phyloP scores from a whole-genome alignment of 1,140 invertebrate species.

The Mesaphorura yosii region DNA sequence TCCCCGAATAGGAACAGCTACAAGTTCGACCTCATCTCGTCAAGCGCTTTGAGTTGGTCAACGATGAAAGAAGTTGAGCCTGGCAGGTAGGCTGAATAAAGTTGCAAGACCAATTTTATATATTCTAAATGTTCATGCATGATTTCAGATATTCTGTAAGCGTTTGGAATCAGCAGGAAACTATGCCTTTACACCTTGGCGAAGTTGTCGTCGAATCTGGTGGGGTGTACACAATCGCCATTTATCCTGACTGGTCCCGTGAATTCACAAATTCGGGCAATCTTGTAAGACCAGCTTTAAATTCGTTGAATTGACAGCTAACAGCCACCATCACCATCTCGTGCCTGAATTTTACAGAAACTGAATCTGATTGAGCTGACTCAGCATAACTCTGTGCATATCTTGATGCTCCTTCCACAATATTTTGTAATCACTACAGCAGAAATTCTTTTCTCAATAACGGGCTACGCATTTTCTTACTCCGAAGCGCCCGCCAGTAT shows the following conservation, averaged over 20 bases:
- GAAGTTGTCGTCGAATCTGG: background rate
- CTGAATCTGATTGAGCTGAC: too few species aligned
- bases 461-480: conserved; percentile 43
- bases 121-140: background rate
- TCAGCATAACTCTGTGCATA: conserved; percentile 19
- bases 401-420: conserved; percentile 23
- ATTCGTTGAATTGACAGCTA: too few species aligned
- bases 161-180: too few species aligned
- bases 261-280: background rate
- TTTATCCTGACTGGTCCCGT: background rate
- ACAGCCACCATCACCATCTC: too few species aligned
- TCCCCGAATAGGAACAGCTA: background rate
- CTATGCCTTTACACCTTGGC: too few species aligned
- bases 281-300: too few species aligned
- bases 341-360: too few species aligned
- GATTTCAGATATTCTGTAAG: background rate
- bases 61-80: background rate
- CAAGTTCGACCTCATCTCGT: background rate
- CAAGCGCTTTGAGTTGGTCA: too few species aligned
- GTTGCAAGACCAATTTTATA: background rate
- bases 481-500: conserved; percentile 7
- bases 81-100: background rate
- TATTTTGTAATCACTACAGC: conserved; percentile 46
- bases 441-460: conserved; percentile 60
- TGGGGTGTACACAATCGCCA: background rate